phyloP scores from a whole-genome alignment of 1,140 invertebrate species.

The Oryctes rhinoceros region DNA sequence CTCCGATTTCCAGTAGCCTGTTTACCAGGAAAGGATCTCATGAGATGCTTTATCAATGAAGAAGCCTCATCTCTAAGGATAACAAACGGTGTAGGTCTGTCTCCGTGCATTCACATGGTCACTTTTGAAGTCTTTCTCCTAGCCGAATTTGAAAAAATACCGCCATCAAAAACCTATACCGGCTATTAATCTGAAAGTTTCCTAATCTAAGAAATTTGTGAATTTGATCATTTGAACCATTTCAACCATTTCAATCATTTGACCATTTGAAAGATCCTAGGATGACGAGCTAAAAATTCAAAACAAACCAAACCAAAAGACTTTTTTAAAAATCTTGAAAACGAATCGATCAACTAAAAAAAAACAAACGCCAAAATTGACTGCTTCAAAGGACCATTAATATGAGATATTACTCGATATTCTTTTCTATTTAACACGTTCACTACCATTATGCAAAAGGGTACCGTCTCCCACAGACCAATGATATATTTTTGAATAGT shows the following conservation, averaged over 20 bases:
- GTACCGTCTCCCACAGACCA: too few species aligned
- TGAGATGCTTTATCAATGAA: slow-evolving; percentile 19
- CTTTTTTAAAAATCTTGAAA: too few species aligned
- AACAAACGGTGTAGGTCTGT: slow-evolving; percentile 42
- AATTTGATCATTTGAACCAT: too few species aligned
- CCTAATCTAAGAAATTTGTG: too few species aligned
- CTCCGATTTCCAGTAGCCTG: slow-evolving; percentile 30
- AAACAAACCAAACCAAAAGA: too few species aligned
- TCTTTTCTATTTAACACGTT: not conserved
- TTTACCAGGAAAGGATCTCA: slow-evolving; percentile 40
- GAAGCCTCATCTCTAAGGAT: slow-evolving; percentile 43
- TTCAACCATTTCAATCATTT: too few species aligned
- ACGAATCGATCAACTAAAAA: too few species aligned
- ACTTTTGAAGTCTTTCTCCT: slow-evolving; percentile 8
- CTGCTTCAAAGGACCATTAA: not conserved
- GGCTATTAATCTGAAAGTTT: too few species aligned
- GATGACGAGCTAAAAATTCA: too few species aligned
- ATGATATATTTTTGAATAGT: too few species aligned
- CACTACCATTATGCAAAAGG: too few species aligned
- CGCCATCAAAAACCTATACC: not conserved
- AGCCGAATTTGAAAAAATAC: slow-evolving; percentile 34
- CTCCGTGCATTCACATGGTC: slow-evolving; percentile 37
- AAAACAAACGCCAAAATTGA: not conserved
- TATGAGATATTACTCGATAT: not conserved
- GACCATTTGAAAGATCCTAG: too few species aligned